These are phyloP conservation scores for Ctenomys sociabilis DNA, from an alignment of 2,113 vertebrate genomes.

Conservation along the genomic window DNA sequence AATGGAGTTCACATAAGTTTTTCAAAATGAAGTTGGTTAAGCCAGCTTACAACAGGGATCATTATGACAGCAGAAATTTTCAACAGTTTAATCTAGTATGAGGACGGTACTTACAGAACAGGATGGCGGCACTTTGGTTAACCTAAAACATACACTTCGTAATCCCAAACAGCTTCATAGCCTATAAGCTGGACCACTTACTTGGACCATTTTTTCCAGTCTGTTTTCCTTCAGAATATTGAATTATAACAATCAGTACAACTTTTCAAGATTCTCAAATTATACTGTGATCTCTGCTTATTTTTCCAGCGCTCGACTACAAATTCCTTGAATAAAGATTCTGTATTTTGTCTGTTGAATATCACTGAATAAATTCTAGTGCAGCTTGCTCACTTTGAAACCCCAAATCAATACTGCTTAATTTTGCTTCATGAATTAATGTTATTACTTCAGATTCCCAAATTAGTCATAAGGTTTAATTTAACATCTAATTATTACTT, in stretches of 20 bases:
- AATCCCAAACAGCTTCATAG: neutral
- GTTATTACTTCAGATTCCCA: neutral
- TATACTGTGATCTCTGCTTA: neutral
- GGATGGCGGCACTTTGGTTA: too few species aligned
- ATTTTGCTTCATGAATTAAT: slow-evolving; percentile 6
- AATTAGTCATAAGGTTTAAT: slow-evolving; percentile 39
- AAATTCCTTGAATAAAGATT: neutral
- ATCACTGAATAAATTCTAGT: neutral
- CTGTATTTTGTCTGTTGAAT: neutral
- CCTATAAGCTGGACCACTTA: neutral
- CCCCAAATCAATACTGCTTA: neutral
- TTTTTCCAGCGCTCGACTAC: neutral
- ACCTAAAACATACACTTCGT: too few species aligned
- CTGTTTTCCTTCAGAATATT: neutral
- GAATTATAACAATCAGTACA: neutral
- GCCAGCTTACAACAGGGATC: too few species aligned
- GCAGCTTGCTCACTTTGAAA: neutral
- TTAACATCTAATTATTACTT: slow-evolving; percentile 42
- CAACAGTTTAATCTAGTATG: too few species aligned
- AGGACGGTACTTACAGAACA: too few species aligned
- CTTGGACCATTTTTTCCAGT: neutral
- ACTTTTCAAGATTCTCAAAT: neutral
- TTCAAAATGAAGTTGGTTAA: too few species aligned
- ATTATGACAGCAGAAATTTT: too few species aligned
- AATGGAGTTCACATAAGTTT: too few species aligned